These are phyloP conservation scores for Ditula angustiorana DNA, from an alignment of 2,888 invertebrate genomes.

Conservation along the genomic window DNA sequence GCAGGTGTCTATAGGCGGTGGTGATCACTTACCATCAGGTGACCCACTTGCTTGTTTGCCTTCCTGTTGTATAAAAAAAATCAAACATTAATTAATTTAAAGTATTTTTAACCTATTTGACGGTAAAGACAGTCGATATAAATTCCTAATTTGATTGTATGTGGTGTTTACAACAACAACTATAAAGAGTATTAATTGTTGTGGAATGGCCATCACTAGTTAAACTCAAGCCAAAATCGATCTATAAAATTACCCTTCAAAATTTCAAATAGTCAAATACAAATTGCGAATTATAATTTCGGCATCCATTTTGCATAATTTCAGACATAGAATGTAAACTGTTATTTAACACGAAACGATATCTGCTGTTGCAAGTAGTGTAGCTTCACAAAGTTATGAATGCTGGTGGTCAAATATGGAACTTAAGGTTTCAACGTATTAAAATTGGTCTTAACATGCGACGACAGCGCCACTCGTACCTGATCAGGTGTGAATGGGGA, in stretches of 20 bases:
- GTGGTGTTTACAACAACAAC: no score
- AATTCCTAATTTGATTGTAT: no score
- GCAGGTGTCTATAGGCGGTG: no score
- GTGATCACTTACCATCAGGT: no score
- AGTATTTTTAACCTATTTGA: no score
- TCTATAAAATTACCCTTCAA: constrained; percentile 3
- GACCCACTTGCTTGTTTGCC: no score
- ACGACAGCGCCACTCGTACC: background rate
- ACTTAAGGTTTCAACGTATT: no score
- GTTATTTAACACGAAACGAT: constrained; percentile 66
- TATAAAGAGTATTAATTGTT: no score
- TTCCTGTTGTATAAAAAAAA: no score
- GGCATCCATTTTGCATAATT: constrained; percentile 56
- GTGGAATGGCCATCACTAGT: background rate
- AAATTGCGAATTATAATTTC: constrained; percentile 36
- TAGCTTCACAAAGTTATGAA: constrained; percentile 7
- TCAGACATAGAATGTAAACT: constrained; percentile 54
- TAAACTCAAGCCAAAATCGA: background rate
- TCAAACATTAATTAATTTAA: no score
- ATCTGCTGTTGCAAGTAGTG: constrained; percentile 54
- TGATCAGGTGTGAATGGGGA: background rate
- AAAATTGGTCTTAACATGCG: background rate
- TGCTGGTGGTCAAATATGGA: constrained; percentile 1
- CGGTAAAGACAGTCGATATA: no score
- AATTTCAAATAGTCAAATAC: constrained; percentile 14